Evolutionary conservation across 2,113 vertebrate genomes (phyloP), one percentile per base, ranked within the genome.

Genomic region (Xiphophorus couchianus): DNA sequence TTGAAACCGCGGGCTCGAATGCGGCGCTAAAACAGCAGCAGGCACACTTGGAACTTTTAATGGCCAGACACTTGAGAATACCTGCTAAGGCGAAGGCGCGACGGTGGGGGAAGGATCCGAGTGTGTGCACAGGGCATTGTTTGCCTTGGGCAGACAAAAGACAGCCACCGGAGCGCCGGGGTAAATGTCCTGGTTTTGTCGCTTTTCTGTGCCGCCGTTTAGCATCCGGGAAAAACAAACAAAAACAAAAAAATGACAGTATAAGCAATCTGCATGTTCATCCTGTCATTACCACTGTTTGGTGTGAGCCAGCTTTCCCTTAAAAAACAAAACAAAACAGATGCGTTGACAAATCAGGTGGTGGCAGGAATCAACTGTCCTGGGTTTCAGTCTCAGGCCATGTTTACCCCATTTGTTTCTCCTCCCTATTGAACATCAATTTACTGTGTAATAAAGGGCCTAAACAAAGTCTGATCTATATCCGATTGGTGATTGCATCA

Each of bases 161-260:
- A 64, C 75, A 73, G 76, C 80, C 81, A 48, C 74, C 66, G 83
- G 77, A 84, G 80, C 71, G 84, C 75, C 82, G 82, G 71, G 63
- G 81, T 84, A 88, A 87, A 92, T 78, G 77, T 37, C 62, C 68
- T 39, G 33, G 73, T 82, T 89, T 89, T 90, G 81, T 90, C 84
- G 83, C 81, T 80, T 76, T 66, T 81, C 76, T 67, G 74, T 74
- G 82, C 76, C 64, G 80, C 82, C 81, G 85, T 76, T 88, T 79
- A 74, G 83, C 74, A 89, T 81, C 87, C 78, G 22, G 64, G 68
- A 79, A 77, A 83, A 37, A 11, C 3, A 35, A 35, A 35, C 1
- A 83, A 11, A 31, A 31, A 31, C 7, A 33, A 37, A 37, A 37
- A 37, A 11, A 37, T 2, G 10, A 12, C 35, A 37, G 35, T 12